Conservation (phyloP, 2,113 vertebrate genomes). For the Reinhardtius hippoglossoides region DNA sequence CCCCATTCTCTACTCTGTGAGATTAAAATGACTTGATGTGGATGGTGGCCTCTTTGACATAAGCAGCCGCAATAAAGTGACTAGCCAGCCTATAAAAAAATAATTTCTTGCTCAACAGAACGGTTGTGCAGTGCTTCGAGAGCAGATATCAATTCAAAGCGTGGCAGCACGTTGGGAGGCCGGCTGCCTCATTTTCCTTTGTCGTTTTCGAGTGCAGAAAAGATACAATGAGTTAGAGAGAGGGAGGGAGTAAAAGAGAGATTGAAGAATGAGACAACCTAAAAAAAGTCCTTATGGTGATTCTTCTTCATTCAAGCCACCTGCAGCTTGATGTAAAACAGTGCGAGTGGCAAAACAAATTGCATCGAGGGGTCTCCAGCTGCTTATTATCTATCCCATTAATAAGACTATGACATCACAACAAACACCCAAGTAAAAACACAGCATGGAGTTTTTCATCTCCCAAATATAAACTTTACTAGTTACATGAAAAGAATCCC, state of each 20-base stretch:
- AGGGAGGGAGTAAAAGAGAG: conserved; percentile 31
- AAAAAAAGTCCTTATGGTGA: neutral
- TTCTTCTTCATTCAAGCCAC: neutral
- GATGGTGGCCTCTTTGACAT: conserved; percentile 13
- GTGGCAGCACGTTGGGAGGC: conserved; percentile 41
- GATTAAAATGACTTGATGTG: conserved; percentile 54
- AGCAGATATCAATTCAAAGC: conserved; percentile 78
- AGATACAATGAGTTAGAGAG: conserved; percentile 35
- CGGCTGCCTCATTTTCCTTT: conserved; percentile 68
- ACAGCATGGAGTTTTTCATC: neutral
- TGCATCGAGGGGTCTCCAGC: conserved; percentile 40
- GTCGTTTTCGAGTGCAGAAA: conserved; percentile 61
- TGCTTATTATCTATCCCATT: conserved; percentile 54
- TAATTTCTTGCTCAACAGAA: conserved; percentile 66
- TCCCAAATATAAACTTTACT: neutral
- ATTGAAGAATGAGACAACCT: neutral
- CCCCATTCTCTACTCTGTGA: conserved; percentile 35
- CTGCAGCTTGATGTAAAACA: neutral
- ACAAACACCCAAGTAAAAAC: conserved; percentile 6
- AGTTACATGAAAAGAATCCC: neutral
- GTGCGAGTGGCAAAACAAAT: neutral
- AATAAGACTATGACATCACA: conserved; percentile 47
- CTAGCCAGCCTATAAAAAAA: conserved; percentile 63
- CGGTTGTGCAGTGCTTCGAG: conserved; percentile 32
- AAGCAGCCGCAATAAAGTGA: conserved; percentile 52